A percentile compares a stretch with the other conserved stretches of the same genome.
phyloP scores from a whole-genome alignment of 2,888 invertebrate species.

The Tenthredo notha region DNA sequence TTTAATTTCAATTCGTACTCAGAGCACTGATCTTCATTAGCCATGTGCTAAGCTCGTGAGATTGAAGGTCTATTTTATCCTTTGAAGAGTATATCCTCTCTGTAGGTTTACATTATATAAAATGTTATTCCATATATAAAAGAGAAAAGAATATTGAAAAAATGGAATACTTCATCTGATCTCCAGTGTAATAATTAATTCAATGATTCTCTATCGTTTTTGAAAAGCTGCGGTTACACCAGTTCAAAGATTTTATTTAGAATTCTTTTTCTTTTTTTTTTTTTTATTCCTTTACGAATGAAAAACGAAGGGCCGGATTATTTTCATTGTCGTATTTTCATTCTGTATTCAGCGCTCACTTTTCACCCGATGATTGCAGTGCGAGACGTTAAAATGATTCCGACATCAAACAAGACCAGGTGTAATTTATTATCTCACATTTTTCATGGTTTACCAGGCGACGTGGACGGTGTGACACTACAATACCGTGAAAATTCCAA shows the following conservation, averaged over 20 bases:
- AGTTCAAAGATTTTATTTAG: background rate
- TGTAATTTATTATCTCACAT: background rate
- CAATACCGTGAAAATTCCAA: background rate
- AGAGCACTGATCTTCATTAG: slow-evolving; percentile 10
- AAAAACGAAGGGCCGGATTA: background rate
- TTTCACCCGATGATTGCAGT: background rate
- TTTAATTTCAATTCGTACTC: background rate
- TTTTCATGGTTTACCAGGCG: background rate
- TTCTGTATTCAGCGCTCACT: background rate
- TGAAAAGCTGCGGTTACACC: background rate
- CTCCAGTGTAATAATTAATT: background rate
- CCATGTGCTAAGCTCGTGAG: background rate
- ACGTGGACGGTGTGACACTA: background rate
- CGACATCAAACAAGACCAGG: background rate
- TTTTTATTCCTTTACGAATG: background rate
- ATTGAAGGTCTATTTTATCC: background rate
- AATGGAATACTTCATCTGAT: background rate
- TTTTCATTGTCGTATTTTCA: background rate
- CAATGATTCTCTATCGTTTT: background rate
- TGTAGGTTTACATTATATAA: background rate
- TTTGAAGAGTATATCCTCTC: background rate
- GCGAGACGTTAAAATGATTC: background rate
- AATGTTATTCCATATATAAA: background rate
- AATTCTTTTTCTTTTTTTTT: too few relatives aligned
- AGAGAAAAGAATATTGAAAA: too few relatives aligned